Percentiles rank a stretch among this genome's conserved stretches.
These are phyloP conservation scores for Drosophila robusta DNA, from an alignment of 2,888 invertebrate genomes.

Conservation along the genomic window DNA sequence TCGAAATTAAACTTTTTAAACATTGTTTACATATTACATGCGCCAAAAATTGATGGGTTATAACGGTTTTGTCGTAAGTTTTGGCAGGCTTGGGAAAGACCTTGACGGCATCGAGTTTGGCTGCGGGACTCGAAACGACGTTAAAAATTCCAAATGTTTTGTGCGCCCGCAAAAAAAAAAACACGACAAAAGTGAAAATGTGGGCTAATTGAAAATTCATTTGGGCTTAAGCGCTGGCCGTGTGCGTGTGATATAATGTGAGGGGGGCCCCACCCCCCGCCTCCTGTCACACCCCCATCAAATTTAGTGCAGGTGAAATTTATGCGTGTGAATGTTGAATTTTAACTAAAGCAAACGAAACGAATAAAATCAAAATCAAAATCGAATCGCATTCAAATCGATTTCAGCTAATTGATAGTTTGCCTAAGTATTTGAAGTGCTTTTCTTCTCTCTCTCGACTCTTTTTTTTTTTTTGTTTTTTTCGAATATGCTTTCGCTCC, in stretches of 20 bases:
- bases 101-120: slow-evolving; percentile 24
- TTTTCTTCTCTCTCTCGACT: neutral
- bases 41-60: slow-evolving; percentile 33
- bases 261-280: neutral
- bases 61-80: slow-evolving; percentile 7
- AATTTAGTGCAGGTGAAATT: slow-evolving; percentile 76
- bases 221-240: neutral
- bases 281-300: too few relatives aligned
- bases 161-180: slow-evolving; percentile 11
- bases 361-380: slow-evolving; percentile 36
- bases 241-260: slow-evolving; percentile 50
- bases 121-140: neutral
- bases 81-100: slow-evolving; percentile 45
- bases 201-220: slow-evolving; percentile 65
- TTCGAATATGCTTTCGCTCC: slow-evolving; percentile 51
- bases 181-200: slow-evolving; percentile 62
- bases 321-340: slow-evolving; percentile 76
- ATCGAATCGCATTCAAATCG: slow-evolving; percentile 34
- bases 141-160: slow-evolving; percentile 28
- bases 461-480: slow-evolving; percentile 2
- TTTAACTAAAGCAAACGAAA: slow-evolving; percentile 52
- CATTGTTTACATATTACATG: slow-evolving; percentile 33
- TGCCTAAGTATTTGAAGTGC: slow-evolving; percentile 34
- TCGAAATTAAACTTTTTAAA: slow-evolving; percentile 22
- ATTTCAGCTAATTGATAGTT: slow-evolving; percentile 58